Evolutionary conservation across 1,140 invertebrate species (phyloP).

Genomic region (Zaprionus kolodkinae): DNA sequence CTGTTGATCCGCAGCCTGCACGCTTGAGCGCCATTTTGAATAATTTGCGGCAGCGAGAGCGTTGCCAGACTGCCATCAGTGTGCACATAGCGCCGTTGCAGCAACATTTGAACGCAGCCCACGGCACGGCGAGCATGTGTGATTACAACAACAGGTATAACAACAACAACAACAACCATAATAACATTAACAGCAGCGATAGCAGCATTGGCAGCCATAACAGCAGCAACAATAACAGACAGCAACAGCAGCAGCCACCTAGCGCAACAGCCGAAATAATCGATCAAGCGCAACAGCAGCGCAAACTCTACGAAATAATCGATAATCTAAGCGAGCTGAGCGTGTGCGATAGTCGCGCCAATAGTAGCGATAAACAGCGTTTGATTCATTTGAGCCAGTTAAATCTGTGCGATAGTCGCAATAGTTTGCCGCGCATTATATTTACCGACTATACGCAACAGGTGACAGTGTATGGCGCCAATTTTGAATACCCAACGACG

Average conservation of each 20-base stretch:
- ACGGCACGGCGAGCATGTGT: slow-evolving; percentile 46
- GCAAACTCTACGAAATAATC: slow-evolving; percentile 74
- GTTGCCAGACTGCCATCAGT: slow-evolving; percentile 34
- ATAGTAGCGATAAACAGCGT: not conserved
- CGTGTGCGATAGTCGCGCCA: slow-evolving; percentile 40
- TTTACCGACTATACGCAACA: slow-evolving; percentile 76
- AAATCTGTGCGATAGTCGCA: slow-evolving; percentile 48
- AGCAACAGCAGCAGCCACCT: slow-evolving; percentile 25
- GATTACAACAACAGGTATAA: slow-evolving; percentile 39
- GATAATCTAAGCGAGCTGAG: slow-evolving; percentile 74
- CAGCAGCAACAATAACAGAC: not conserved
- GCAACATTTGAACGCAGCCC: not conserved
- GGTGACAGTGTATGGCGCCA: slow-evolving; percentile 58
- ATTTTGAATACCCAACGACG: slow-evolving; percentile 62
- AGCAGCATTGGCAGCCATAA: too few species aligned
- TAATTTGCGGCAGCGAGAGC: slow-evolving; percentile 35
- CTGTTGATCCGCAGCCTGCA: not conserved
- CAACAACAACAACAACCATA: not conserved
- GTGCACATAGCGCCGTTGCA: slow-evolving; percentile 37
- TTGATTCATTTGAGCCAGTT: slow-evolving; percentile 55
- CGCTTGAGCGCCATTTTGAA: slow-evolving; percentile 51
- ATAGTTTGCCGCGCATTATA: slow-evolving; percentile 70
- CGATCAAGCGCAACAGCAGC: slow-evolving; percentile 47
- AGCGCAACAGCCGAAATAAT: slow-evolving; percentile 15
- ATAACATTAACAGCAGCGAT: not conserved